Evolutionary conservation across 2,888 invertebrate genomes (phyloP), one percentile per base, ranked within the genome.

Genomic region (Drosophila anceps): DNA sequence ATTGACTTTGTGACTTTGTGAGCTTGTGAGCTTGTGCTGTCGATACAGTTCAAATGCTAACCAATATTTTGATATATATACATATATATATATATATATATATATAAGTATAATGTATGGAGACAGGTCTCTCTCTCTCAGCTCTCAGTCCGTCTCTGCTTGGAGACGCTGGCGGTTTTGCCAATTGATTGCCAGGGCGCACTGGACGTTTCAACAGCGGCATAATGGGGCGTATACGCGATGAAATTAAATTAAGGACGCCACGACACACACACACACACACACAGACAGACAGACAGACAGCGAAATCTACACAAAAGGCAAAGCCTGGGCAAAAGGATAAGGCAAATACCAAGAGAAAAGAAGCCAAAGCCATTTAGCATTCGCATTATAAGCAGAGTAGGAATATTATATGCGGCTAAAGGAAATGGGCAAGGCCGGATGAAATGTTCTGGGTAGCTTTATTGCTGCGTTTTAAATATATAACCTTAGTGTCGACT

Each of bases 41-140:
- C 71, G 82, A 75, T 80, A 80, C 80, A 84, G 73, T 80, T 80
- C 64, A 73, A 83, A 81, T 62, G 63, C 44, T 53, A 29, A 8
- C 27, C 61, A 61, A 54, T 35, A 62, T 67, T 76, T 61, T 50
- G 46, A 64, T 54, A 37, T 31, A 31, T 8, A n/a, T 9, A 27
- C 18, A 18, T 20, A 13, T 10, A 50, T 31, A 31, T 31, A 31
- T 10, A 50, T 31, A 31, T 37, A 37, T 59, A 31, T 31, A 31
- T 10, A 50, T 31, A 31, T 37, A 37, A 55, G 63, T 44, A 48
- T n/a, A 64, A 67, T 63, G 61, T 48, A 39, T 18, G 43, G 37
- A 33, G 27, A 7, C 41, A 6, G n/a, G 6, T 6, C 12, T 20
- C 43, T 1, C 12, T 5, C 41, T 20, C 53, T 3, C 8, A n/a